Evolutionary conservation across 2,888 invertebrate species (phyloP).

Genomic region (Ptychoptera contaminata): DNA sequence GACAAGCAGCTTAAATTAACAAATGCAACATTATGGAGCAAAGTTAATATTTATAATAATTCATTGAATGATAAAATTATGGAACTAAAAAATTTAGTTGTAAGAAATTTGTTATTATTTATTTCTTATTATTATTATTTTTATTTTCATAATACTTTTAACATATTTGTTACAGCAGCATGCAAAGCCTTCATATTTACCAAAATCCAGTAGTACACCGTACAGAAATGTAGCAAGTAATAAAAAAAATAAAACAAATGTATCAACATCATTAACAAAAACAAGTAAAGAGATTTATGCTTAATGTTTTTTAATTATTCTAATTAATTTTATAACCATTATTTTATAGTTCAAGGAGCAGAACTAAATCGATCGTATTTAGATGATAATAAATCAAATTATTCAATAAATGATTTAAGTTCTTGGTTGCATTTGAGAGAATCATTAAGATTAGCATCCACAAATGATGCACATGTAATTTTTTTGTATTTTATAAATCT

Average conservation of each 20-base stretch:
- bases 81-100: too few relatives aligned
- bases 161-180: slow-evolving; percentile 6
- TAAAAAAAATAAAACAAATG: not conserved
- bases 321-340: not conserved
- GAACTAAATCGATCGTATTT: slow-evolving; percentile 28
- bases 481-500: not conserved
- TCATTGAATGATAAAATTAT: too few relatives aligned
- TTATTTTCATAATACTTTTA: too few relatives aligned
- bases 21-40: too few relatives aligned
- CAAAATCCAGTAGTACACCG: slow-evolving; percentile 27
- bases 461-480: too few relatives aligned
- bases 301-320: not conserved
- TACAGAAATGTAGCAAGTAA: slow-evolving; percentile 14
- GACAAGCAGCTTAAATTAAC: too few relatives aligned
- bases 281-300: slow-evolving; percentile 1
- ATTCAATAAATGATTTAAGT: slow-evolving; percentile 26
- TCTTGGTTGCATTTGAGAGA: slow-evolving; percentile 24
- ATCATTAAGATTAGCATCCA: not conserved
- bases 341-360: slow-evolving; percentile 24
- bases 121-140: too few relatives aligned
- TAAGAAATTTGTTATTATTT: too few relatives aligned
- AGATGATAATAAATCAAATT: slow-evolving; percentile 29
- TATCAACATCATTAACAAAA: not conserved
- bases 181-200: slow-evolving; percentile 10
- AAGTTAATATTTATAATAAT: too few relatives aligned